Evolutionary conservation across 2,888 invertebrate genomes (phyloP).

Genomic region (Lasioglossum villosulum): DNA sequence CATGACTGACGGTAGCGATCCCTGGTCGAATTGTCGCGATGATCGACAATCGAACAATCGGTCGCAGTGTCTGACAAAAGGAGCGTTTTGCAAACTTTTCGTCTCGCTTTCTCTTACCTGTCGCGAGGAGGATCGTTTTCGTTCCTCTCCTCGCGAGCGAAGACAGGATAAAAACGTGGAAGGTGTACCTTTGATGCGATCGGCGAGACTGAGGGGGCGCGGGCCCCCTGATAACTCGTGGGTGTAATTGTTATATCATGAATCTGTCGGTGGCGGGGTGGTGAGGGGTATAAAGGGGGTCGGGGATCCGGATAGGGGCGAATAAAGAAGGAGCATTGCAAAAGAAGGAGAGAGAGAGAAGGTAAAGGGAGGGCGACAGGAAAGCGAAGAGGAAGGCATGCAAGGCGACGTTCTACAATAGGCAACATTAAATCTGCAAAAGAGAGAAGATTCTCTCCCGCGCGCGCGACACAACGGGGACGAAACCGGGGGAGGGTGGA

Average conservation of each 20-base stretch:
- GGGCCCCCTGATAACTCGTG: conserved; percentile 74
- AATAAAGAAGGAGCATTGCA: conserved; percentile 61
- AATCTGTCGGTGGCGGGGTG: conserved; percentile 43
- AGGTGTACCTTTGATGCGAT: conserved; percentile 59
- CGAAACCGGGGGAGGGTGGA: conserved; percentile 48
- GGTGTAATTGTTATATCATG: conserved; percentile 79
- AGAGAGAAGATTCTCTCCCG: conserved; percentile 71
- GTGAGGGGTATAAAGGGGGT: conserved; percentile 53
- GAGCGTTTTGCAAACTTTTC: conserved; percentile 29
- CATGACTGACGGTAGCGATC: background rate
- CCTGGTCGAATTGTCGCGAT: background rate
- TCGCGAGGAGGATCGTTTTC: conserved; percentile 41
- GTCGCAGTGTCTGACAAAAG: background rate
- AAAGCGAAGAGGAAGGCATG: conserved; percentile 75
- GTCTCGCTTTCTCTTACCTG: background rate
- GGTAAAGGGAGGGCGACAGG: conserved; percentile 25
- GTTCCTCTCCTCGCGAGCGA: conserved; percentile 20
- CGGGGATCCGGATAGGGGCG: conserved; percentile 29
- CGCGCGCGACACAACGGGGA: conserved; percentile 40
- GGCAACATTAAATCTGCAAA: conserved; percentile 81
- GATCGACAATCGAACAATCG: background rate
- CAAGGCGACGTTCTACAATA: conserved; percentile 77
- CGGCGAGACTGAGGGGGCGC: conserved; percentile 43
- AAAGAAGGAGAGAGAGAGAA: conserved; percentile 57
- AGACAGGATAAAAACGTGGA: conserved; percentile 23